Evolutionary conservation across 2,113 vertebrate genomes (phyloP), one percentile per base, ranked within the genome.

Genomic region (Brachyhypopomus gauderio): DNA sequence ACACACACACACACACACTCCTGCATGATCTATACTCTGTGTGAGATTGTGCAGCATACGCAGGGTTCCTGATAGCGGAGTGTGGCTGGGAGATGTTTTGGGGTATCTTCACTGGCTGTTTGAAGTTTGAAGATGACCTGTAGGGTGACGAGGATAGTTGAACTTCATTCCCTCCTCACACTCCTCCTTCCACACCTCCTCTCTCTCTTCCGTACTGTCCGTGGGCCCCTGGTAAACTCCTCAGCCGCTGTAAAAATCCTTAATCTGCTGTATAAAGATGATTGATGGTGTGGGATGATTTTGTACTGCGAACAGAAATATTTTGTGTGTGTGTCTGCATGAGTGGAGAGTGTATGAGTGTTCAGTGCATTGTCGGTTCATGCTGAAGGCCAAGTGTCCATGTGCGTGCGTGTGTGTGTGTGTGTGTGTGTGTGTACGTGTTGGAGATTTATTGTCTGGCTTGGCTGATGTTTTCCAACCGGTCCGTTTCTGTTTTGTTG

Each of bases 391-490:
- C 55, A 27, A n/a, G 55, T 72, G 78, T 41, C 63, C 70, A 62
- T 55, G 41, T 74, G 66, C 22, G 45, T 72, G 70, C 52, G 77
- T 64, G 72, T 62, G 27, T 62, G n/a, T 72, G 34, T 14, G 73
- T 63, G 78, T 27, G 72, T 70, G 72, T 38, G 45, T 74, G 66
- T 30, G 34, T 72, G 70, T 55, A 77, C 56, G 72, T 70, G 27
- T 70, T 11, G 71, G 30, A 12, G 72, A 80, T 84, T 84, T 80
- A 84, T 36, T 56, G 59, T 62, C 70, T 25, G 78, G 73, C 75
- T 77, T 84, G 83, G 83, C 78, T 34, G 48, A 52, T 59, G 66
- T 72, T 80, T 76, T 7, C 67, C 34, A 66, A 72, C 55, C 34
- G 20, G 41, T 75, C 27, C 17, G 27, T 56, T 72, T 58, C 67